Base-by-base conservation (phyloP, 2,113 vertebrate genomes). In the Vidua chalybeata region DNA sequence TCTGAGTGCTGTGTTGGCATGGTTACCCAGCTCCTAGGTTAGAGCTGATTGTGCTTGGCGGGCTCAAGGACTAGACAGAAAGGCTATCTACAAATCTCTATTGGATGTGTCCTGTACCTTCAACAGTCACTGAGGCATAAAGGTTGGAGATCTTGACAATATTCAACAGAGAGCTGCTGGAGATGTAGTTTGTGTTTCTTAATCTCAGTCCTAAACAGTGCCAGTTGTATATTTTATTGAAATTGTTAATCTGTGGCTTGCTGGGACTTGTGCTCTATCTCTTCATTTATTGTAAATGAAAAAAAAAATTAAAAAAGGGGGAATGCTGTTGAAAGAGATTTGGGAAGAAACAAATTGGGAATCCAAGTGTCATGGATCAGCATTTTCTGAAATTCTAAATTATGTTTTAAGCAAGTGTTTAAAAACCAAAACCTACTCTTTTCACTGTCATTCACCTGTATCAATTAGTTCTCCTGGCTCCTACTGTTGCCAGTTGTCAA, bases 381-480 rank as follows among this genome's bases (percentile, higher is more conserved):
- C 11, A 14, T 51, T 83, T 86, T 28, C 28, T 43, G 41, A 72
- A 43, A 59, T 76, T 39, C 11, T 67, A 72, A 54, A 49, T 67
- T 75, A 62, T 4, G 1, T 46, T 52, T 37, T 45, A 48, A 49
- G 3, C 6, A 67, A 59, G 2, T 0, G 0, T 43, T 81, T 74
- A n/a, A 58, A 59, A 87, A 43, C 13, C n/a, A 56, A 81, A 74
- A 27, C 2, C 39, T 28, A 19, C 3, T 1, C 3, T 66, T 24
- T 45, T 17, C 7, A 39, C 39, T 16, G 9, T 41, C 0, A 1
- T 52, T 67, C 10, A 43, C 5, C 19, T 51, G 2, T 64, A 20
- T 72, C 0, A 0, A 22, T 12, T 10, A 9, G 8, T 52, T 84
- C 9, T 63, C 37, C 23, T 30, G 12, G 11, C 46, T 71, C 11